phyloP scores from a whole-genome alignment of 2,797 vertebrate species.

The Oreonectes daqikongensis region DNA sequence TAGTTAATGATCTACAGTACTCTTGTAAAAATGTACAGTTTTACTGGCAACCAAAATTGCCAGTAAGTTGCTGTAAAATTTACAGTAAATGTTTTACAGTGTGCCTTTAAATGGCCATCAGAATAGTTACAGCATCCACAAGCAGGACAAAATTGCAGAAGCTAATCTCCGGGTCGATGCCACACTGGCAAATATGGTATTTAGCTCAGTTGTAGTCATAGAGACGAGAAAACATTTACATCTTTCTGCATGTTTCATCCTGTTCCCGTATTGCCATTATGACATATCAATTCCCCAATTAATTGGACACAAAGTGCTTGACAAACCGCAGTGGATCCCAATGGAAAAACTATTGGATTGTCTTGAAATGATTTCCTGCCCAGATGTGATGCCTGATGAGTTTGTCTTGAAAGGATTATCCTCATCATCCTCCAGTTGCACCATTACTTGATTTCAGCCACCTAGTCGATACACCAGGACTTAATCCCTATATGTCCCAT shows the following conservation, averaged over 20 bases:
- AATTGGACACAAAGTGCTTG: neutral
- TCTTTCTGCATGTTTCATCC: neutral
- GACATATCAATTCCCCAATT: neutral
- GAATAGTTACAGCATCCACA: neutral
- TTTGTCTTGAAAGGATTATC: conserved; percentile 13
- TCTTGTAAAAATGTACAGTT: no score
- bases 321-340: neutral
- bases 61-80: no score
- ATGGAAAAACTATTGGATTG: conserved; percentile 6
- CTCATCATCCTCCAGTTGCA: neutral
- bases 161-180: neutral
- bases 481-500: neutral
- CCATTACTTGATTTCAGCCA: neutral
- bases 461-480: no score
- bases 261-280: neutral
- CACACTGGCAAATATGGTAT: neutral
- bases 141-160: neutral
- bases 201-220: neutral
- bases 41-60: no score
- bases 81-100: no score
- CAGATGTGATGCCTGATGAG: conserved; percentile 26
- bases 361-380: conserved; percentile 22
- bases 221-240: neutral
- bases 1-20: no score
- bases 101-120: neutral